phyloP scores from a whole-genome alignment of 1,140 invertebrate genomes.

The Drosophila eugracilis region DNA sequence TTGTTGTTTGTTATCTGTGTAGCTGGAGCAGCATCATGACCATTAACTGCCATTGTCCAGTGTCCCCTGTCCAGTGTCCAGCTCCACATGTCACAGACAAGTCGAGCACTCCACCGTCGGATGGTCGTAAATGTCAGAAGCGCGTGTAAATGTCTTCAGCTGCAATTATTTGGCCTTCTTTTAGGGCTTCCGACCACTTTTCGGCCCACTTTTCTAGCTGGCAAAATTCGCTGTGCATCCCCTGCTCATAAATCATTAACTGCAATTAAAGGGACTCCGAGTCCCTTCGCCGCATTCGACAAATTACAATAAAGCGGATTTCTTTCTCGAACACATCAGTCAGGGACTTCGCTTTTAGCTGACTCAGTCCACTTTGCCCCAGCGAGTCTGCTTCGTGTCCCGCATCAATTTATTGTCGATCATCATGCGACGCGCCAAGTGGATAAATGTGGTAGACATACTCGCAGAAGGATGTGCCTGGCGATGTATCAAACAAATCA shows the following conservation, averaged over 20 bases:
- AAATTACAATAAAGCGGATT: constrained; percentile 36
- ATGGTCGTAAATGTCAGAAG: constrained; percentile 77
- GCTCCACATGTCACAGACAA: constrained; percentile 70
- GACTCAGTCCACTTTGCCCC: neutral
- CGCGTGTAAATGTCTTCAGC: constrained; percentile 81
- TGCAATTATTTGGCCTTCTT: constrained; percentile 69
- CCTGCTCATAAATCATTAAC: constrained; percentile 60
- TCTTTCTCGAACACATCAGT: constrained; percentile 7
- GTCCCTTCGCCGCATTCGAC: constrained; percentile 22
- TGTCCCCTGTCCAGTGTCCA: constrained; percentile 49
- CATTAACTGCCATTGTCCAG: constrained; percentile 76
- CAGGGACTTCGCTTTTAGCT: neutral
- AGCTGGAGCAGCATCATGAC: constrained; percentile 55
- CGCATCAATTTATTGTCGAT: constrained; percentile 74
- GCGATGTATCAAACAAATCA: constrained; percentile 59
- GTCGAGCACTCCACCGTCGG: constrained; percentile 25
- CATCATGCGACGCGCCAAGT: constrained; percentile 67
- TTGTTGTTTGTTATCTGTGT: constrained; percentile 36
- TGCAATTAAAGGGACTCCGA: constrained; percentile 57
- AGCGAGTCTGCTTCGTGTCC: constrained; percentile 20
- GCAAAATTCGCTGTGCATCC: constrained; percentile 37
- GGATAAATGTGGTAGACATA: constrained; percentile 8
- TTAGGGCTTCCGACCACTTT: constrained; percentile 1
- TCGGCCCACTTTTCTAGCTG: constrained; percentile 25
- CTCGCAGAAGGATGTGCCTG: constrained; percentile 1